Percentiles rank a stretch among this genome's conserved stretches.
Evolutionary conservation across 2,888 invertebrate species (phyloP).

Genomic region (Acronicta aceris): DNA sequence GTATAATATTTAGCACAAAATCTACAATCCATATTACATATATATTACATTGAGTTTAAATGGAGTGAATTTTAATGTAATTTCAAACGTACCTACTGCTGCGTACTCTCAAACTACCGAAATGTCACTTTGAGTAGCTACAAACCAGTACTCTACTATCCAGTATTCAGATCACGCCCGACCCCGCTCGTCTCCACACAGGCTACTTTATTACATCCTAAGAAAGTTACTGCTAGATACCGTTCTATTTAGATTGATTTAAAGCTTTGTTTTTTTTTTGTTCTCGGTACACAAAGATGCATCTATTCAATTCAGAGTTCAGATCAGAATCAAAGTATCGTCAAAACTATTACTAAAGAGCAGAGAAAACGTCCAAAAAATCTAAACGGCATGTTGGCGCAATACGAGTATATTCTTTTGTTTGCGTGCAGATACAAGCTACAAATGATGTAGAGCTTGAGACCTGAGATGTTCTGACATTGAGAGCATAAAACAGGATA

Average conservation of each 20-base stretch:
- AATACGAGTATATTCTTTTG: conserved; percentile 18
- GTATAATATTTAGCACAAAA: no score
- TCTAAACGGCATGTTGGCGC: conserved; percentile 8
- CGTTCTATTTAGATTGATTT: conserved; percentile 46
- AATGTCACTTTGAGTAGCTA: conserved; percentile 37
- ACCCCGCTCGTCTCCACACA: conserved; percentile 52
- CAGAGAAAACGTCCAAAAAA: conserved; percentile 10
- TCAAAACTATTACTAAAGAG: conserved; percentile 3
- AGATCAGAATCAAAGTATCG: background rate
- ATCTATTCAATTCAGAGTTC: background rate
- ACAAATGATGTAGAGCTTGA: conserved; percentile 14
- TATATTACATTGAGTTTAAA: no score
- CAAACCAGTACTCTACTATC: conserved; percentile 3
- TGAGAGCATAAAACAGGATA: conserved; percentile 31
- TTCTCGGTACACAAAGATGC: conserved; percentile 3
- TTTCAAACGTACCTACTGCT: no score
- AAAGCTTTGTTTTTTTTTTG: conserved; percentile 16
- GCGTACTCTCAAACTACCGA: conserved; percentile 13
- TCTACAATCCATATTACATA: no score
- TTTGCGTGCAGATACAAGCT: conserved; percentile 10
- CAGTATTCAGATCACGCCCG: conserved; percentile 59
- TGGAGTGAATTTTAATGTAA: no score
- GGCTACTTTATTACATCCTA: conserved; percentile 45
- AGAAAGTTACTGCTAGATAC: conserved; percentile 58
- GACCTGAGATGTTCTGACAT: conserved; percentile 10